Conservation (phyloP, 53 echinoderm and acorn worm species). For the Echinometra lucunter region DNA sequence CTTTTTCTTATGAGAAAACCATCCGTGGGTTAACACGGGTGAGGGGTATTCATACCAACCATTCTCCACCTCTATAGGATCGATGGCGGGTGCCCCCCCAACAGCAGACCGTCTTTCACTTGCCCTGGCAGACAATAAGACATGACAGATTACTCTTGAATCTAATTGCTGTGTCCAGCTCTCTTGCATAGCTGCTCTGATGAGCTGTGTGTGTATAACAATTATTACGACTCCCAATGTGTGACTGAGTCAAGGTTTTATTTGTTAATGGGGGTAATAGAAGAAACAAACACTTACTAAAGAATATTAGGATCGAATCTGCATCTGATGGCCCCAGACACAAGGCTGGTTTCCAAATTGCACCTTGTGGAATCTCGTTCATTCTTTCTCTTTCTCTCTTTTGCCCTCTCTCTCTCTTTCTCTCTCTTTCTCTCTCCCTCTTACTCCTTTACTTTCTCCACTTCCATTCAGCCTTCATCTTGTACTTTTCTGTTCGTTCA, state of each 20-base stretch:
- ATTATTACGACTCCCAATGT: conserved; percentile 20
- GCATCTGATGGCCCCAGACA: conserved; percentile 10
- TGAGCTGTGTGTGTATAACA: neutral
- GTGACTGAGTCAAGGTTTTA: conserved; percentile 51
- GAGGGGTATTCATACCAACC: conserved; percentile 44
- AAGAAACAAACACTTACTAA: conserved; percentile 25
- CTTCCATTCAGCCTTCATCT: conserved; percentile 47
- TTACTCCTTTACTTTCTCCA: neutral
- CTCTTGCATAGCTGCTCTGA: conserved; percentile 35
- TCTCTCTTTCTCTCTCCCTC: neutral
- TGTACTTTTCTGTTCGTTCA: conserved; percentile 65
- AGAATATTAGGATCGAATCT: conserved; percentile 18
- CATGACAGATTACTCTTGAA: conserved; percentile 62
- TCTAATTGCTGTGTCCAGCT: conserved; percentile 53
- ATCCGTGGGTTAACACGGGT: conserved; percentile 39
- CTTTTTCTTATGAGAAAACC: conserved; percentile 69
- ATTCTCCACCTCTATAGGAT: conserved; percentile 1
- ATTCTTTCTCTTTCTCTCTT: neutral
- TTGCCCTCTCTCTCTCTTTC: neutral
- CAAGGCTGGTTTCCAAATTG: conserved; percentile 1
- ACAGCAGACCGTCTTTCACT: conserved; percentile 46
- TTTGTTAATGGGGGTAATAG: conserved; percentile 53
- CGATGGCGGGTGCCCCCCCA: conserved; percentile 38
- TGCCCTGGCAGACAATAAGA: conserved; percentile 28
- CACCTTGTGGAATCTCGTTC: conserved; percentile 37